A percentile compares a stretch with the other conserved stretches of the same genome.
These are phyloP conservation scores for Teleogryllus occipitalis DNA, from an alignment of 1,140 invertebrate species.

Conservation along the genomic window DNA sequence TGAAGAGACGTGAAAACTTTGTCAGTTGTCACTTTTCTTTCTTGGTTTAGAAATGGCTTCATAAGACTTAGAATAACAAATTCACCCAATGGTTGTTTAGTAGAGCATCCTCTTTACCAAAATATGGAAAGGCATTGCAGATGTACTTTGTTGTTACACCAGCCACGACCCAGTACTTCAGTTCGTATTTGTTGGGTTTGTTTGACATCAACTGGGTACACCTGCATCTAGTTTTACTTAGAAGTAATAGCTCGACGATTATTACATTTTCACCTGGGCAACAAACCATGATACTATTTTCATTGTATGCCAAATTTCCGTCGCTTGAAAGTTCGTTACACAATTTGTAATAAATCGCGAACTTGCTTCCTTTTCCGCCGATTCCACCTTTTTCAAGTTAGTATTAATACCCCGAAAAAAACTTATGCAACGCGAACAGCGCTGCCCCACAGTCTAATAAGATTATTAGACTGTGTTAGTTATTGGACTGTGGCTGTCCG, in stretches of 20 bases:
- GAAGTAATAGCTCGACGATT: constrained; percentile 36
- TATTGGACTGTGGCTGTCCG: too few species aligned
- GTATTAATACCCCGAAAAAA: too few species aligned
- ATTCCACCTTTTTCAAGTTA: too few species aligned
- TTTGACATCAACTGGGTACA: constrained; percentile 13
- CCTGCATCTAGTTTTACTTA: constrained; percentile 28
- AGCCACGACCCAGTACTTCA: constrained; percentile 6
- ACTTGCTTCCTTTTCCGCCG: too few species aligned
- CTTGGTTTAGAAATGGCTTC: constrained; percentile 27
- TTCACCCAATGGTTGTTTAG: neutral
- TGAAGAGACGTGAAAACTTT: constrained; percentile 30
- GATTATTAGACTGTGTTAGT: too few species aligned
- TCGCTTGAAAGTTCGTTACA: too few species aligned
- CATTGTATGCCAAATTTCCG: too few species aligned
- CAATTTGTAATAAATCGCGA: too few species aligned
- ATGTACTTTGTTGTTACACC: constrained; percentile 15
- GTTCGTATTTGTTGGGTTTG: constrained; percentile 14
- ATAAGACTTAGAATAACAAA: constrained; percentile 23
- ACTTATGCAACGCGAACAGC: too few species aligned
- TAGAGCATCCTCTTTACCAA: neutral
- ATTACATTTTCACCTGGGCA: neutral
- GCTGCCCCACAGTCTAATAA: too few species aligned
- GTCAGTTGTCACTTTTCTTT: constrained; percentile 31
- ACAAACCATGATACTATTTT: too few species aligned
- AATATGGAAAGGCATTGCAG: constrained; percentile 17